Conservation (phyloP, 2,888 invertebrate species). For the Parnassius apollo region DNA sequence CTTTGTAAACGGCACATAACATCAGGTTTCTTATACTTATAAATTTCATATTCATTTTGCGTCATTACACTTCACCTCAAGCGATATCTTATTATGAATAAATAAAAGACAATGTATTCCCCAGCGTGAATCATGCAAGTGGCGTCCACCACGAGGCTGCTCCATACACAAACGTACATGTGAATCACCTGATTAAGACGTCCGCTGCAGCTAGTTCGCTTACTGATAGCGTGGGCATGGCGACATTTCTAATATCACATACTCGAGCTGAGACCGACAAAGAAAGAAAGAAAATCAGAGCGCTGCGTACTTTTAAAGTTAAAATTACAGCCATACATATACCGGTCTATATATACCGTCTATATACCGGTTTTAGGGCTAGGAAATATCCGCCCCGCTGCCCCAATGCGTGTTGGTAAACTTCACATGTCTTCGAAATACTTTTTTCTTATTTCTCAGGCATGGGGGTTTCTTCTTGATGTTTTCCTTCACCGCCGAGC, state of each 20-base stretch:
- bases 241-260: slow-evolving; percentile 29
- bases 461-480: too few relatives aligned
- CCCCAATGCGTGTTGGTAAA: too few relatives aligned
- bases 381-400: too few relatives aligned
- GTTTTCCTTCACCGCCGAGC: too few relatives aligned
- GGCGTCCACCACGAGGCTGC: background rate
- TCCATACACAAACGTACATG: slow-evolving; percentile 8
- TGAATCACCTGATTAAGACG: slow-evolving; percentile 17
- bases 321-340: too few relatives aligned
- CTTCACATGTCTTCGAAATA: too few relatives aligned
- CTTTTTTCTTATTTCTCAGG: too few relatives aligned
- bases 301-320: too few relatives aligned
- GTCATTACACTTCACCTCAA: background rate
- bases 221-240: background rate
- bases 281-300: too few relatives aligned
- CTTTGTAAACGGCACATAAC: too few relatives aligned
- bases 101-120: background rate
- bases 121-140: slow-evolving; percentile 10
- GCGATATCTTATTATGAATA: slow-evolving; percentile 2
- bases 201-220: background rate
- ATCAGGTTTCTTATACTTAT: background rate
- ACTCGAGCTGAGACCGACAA: slow-evolving; percentile 19
- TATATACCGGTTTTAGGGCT: too few relatives aligned
- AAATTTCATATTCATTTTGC: background rate
- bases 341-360: too few relatives aligned